These are phyloP conservation scores for Dryadula phaetusa DNA, from an alignment of 2,888 invertebrate species.

Conservation along the genomic window DNA sequence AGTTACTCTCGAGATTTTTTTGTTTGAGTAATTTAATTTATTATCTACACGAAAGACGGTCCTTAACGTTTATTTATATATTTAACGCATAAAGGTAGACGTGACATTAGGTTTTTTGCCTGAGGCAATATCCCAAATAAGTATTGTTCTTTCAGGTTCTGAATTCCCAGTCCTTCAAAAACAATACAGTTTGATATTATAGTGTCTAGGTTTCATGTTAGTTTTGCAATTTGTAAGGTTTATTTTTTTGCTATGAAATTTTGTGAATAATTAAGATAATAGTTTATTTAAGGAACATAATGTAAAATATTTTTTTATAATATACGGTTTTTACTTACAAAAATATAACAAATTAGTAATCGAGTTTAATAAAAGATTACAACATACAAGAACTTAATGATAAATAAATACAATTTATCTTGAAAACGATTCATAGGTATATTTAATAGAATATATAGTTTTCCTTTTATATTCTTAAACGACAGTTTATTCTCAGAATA, in stretches of 20 bases:
- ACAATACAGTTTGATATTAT: background rate
- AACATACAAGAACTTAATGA: too few species aligned
- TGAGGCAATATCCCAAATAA: slow-evolving; percentile 11
- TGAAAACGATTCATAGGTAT: background rate
- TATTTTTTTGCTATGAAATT: background rate
- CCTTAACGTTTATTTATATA: slow-evolving; percentile 46
- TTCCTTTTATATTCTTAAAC: slow-evolving; percentile 6
- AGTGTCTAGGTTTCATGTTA: slow-evolving; percentile 1
- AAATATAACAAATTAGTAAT: too few species aligned
- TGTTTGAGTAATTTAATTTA: background rate
- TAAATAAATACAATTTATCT: too few species aligned
- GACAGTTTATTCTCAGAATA: background rate
- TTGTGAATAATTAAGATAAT: background rate
- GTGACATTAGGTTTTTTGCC: slow-evolving; percentile 43
- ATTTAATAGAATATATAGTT: background rate
- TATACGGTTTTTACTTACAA: too few species aligned
- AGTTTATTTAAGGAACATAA: too few species aligned
- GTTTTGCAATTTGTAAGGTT: background rate
- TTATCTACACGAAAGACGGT: slow-evolving; percentile 31
- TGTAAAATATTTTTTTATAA: too few species aligned
- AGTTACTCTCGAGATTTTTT: background rate
- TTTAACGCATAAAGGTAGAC: slow-evolving; percentile 43
- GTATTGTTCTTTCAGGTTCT: slow-evolving; percentile 19
- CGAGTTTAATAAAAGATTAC: too few species aligned
- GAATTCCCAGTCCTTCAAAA: slow-evolving; percentile 6